A percentile compares a stretch with the other conserved stretches of the same genome.
Conservation (phyloP, 2,113 vertebrate species). For the Podarcis muralis region DNA sequence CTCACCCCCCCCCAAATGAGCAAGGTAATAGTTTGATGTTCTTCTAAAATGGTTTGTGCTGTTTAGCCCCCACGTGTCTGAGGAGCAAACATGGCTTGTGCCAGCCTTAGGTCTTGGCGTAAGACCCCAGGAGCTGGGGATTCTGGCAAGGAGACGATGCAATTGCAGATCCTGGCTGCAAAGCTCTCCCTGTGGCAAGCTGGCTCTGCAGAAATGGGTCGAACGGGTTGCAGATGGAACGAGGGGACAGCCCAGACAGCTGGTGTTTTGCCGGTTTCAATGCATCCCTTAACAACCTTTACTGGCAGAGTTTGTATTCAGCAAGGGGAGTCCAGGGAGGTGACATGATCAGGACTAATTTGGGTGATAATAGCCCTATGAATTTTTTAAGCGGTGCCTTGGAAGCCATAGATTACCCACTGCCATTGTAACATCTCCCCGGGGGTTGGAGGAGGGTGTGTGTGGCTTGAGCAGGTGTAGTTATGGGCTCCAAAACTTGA, state of each 20-base stretch:
- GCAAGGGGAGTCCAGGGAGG: not conserved
- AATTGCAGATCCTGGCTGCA: not conserved
- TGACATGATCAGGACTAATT: accelerated
- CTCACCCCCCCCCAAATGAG: not conserved
- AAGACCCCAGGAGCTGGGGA: accelerated
- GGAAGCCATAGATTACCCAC: not conserved
- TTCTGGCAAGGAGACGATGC: not conserved
- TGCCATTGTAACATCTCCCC: not conserved
- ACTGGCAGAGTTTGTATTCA: not conserved
- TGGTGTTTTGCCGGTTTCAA: not conserved
- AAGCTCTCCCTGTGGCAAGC: not conserved
- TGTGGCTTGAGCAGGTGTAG: not conserved
- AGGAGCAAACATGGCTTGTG: not conserved
- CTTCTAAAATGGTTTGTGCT: not conserved
- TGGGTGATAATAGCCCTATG: not conserved
- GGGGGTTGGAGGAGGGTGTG: no score
- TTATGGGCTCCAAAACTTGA: not conserved
- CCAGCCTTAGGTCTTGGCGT: accelerated
- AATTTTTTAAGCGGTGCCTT: not conserved
- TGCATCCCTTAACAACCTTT: not conserved
- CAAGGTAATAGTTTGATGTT: not conserved
- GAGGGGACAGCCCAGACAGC: not conserved
- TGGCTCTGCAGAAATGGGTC: accelerated
- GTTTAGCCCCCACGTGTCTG: not conserved
- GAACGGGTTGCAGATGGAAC: accelerated